Conservation (phyloP, 2,113 vertebrate genomes). For the Solea solea region DNA sequence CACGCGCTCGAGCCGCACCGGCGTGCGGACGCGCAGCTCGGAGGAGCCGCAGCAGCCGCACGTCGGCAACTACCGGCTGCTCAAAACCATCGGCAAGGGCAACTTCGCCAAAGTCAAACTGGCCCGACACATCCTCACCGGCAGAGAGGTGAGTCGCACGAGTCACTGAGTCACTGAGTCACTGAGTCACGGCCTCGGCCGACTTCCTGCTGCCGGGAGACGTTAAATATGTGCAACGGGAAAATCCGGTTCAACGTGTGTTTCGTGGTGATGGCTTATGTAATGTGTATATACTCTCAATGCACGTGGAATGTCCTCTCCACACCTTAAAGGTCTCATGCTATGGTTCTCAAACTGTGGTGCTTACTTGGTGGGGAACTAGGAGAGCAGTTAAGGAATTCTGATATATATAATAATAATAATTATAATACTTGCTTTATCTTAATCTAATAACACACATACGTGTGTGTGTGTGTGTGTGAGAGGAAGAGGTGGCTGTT, state of each 20-base stretch:
- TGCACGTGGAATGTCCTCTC: background rate
- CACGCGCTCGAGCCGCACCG: constrained; percentile 87
- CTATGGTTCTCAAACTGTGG: no score
- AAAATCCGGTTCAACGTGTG: background rate
- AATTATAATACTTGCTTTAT: no score
- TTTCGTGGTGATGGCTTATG: no score
- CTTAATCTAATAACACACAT: no score
- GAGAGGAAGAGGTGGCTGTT: no score
- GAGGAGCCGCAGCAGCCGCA: constrained; percentile 91
- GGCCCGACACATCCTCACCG: constrained; percentile 95
- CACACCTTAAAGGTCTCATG: no score
- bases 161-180: background rate
- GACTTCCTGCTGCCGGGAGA: background rate
- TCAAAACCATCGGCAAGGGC: constrained; percentile 98
- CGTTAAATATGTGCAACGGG: background rate
- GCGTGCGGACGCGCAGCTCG: constrained; percentile 91
- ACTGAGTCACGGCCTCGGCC: background rate
- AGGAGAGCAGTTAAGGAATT: no score
- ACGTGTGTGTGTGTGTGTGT: no score
- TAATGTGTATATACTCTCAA: background rate
- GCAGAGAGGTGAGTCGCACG: constrained; percentile 90
- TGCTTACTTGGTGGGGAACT: no score
- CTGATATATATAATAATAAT: no score
- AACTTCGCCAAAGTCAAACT: constrained; percentile 99
- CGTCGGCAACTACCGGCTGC: constrained; percentile 96